Percentiles rank a stretch among this genome's conserved stretches.
These are phyloP conservation scores for Tokudaia tokunoshimensis DNA, from an alignment of 2,797 vertebrate species.

Conservation along the genomic window DNA sequence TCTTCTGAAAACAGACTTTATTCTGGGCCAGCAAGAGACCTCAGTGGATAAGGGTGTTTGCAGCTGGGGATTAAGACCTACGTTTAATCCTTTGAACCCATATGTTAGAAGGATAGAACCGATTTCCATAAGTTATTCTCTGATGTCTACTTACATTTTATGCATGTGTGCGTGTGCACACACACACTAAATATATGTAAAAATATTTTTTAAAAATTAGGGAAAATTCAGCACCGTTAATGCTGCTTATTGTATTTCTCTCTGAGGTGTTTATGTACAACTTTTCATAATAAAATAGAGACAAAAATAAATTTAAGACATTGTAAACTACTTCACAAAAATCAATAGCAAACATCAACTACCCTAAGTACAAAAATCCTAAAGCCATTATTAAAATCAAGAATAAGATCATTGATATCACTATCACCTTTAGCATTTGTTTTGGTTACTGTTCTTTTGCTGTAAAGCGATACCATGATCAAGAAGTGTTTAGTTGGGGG, in stretches of 20 bases:
- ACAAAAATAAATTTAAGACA: not conserved
- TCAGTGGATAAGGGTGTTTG: not conserved
- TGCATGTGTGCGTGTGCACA: no score
- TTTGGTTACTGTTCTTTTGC: not conserved
- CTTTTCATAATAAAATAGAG: not conserved
- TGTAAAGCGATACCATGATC: not conserved
- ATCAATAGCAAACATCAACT: not conserved
- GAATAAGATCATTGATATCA: not conserved
- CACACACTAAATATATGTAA: not conserved
- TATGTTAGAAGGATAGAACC: not conserved
- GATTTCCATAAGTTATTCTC: not conserved
- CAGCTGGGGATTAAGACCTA: not conserved
- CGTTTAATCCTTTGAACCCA: not conserved
- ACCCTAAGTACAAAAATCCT: not conserved
- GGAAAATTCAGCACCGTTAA: not conserved
- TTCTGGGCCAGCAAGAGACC: not conserved
- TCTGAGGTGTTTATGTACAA: not conserved
- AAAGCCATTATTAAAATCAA: conserved; percentile 18
- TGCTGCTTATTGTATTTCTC: not conserved
- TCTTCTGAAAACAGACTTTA: not conserved
- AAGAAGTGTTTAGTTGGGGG: not conserved
- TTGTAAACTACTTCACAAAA: not conserved
- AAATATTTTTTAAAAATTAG: not conserved
- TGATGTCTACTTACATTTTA: not conserved
- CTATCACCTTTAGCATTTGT: not conserved